A percentile compares a stretch with the other conserved stretches of the same genome.
Conservation (phyloP, 2,888 invertebrate species). For the Argyra leucocephala region DNA sequence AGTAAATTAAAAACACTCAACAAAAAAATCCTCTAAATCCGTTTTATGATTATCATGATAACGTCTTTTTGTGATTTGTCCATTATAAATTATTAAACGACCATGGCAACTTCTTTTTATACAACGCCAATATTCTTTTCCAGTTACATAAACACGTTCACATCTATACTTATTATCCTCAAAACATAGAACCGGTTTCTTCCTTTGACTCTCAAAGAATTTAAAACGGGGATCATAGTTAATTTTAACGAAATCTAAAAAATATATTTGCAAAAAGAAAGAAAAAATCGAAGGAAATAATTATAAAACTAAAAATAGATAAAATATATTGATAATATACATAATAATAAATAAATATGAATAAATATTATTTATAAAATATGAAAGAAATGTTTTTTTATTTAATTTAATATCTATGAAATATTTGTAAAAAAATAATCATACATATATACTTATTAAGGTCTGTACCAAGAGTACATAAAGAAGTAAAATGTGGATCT, state of each 20-base stretch:
- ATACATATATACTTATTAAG: too few relatives aligned
- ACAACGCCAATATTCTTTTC: slow-evolving; percentile 28
- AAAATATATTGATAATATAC: too few relatives aligned
- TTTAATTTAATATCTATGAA: too few relatives aligned
- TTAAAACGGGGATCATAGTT: neutral
- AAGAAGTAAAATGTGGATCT: too few relatives aligned
- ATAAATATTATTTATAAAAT: too few relatives aligned
- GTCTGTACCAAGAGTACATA: too few relatives aligned
- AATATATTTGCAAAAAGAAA: neutral
- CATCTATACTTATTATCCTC: slow-evolving; percentile 24
- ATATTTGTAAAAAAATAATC: too few relatives aligned
- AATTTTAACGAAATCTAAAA: neutral
- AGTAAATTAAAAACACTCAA: too few relatives aligned
- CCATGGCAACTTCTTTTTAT: slow-evolving; percentile 26
- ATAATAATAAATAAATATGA: too few relatives aligned
- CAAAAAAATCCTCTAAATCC: too few relatives aligned
- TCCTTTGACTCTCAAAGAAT: slow-evolving; percentile 24
- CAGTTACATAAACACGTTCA: slow-evolving; percentile 22
- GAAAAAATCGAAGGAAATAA: neutral
- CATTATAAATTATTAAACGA: slow-evolving; percentile 25
- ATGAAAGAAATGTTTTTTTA: too few relatives aligned
- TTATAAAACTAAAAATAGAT: too few relatives aligned
- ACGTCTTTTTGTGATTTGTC: slow-evolving; percentile 25
- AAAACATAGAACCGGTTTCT: slow-evolving; percentile 25
- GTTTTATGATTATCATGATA: slow-evolving; percentile 19